Conservation (phyloP, 1,140 invertebrate genomes). For the Drosophila miranda region DNA sequence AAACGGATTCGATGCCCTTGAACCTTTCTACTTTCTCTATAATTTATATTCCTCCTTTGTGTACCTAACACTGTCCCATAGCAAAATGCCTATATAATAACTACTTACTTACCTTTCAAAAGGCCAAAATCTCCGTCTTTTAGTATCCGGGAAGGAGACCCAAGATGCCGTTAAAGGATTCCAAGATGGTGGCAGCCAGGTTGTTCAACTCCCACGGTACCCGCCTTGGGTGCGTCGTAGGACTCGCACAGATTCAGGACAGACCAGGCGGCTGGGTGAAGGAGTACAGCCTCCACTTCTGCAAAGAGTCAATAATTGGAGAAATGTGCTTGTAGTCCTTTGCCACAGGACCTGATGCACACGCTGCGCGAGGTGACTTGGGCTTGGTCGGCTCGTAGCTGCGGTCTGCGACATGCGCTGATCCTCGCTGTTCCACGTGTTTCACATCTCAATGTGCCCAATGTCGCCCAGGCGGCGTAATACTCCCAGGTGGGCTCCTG, state of each 20-base stretch:
- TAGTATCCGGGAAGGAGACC: constrained; percentile 88
- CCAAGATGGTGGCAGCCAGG: constrained; percentile 87
- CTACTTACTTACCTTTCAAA: too few relatives aligned
- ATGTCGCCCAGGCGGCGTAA: constrained; percentile 93
- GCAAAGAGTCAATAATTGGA: neutral
- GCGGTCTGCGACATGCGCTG: constrained; percentile 87
- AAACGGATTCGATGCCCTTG: too few relatives aligned
- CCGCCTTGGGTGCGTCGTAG: constrained; percentile 87
- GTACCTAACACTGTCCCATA: too few relatives aligned
- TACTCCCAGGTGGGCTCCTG: constrained; percentile 91
- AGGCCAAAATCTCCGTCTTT: constrained; percentile 86
- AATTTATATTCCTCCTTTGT: too few relatives aligned
- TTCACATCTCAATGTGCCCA: constrained; percentile 92
- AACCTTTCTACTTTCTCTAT: too few relatives aligned
- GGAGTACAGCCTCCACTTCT: constrained; percentile 83
- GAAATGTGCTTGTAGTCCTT: constrained; percentile 79
- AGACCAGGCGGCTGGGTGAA: constrained; percentile 86
- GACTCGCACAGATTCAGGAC: constrained; percentile 90
- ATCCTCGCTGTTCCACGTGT: constrained; percentile 95
- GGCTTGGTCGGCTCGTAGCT: constrained; percentile 90
- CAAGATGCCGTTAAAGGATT: constrained; percentile 86
- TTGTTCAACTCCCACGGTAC: constrained; percentile 89
- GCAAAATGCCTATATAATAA: too few relatives aligned
- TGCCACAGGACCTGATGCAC: constrained; percentile 91
- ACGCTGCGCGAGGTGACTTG: constrained; percentile 89